A percentile compares a stretch with the other conserved stretches of the same genome.
Conservation (phyloP, 30 jellyfish, hydroid and myxozoan genomes). For the Aurelia coerulea region DNA sequence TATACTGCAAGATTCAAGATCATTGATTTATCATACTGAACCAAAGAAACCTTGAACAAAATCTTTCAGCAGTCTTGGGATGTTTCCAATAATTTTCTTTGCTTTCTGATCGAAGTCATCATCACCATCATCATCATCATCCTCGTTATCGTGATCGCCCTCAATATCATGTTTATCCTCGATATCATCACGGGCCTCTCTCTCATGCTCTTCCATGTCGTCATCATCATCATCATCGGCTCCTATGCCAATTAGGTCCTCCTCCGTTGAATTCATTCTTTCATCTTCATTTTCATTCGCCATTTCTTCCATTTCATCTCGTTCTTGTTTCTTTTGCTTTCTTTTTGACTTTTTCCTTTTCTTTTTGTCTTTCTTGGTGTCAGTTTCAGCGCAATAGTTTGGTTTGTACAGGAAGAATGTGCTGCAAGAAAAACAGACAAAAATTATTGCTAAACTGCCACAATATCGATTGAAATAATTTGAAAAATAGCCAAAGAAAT, state of each 20-base stretch:
- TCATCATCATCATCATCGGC: conserved; percentile 3
- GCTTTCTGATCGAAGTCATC: not conserved
- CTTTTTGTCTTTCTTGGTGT: not conserved
- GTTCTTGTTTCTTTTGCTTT: not conserved
- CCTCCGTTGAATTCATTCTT: not conserved
- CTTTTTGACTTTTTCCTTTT: not conserved
- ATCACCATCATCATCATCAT: not conserved
- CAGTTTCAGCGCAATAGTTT: not conserved
- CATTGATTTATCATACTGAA: no score
- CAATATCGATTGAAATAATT: not conserved
- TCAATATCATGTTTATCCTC: not conserved
- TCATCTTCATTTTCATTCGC: conserved; percentile 10
- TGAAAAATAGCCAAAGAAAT: not conserved
- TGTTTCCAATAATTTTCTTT: no score
- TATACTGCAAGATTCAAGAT: no score
- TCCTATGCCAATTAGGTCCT: not conserved
- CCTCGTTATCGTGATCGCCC: not conserved
- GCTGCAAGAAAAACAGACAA: not conserved
- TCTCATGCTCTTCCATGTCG: not conserved
- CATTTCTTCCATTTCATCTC: not conserved
- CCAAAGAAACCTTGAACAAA: no score
- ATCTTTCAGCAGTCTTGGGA: no score
- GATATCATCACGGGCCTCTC: not conserved
- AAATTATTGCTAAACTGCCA: not conserved
- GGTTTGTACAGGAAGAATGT: conserved; percentile 30